phyloP scores from a whole-genome alignment of 2,888 invertebrate genomes.

The Ichneumon xanthorius region DNA sequence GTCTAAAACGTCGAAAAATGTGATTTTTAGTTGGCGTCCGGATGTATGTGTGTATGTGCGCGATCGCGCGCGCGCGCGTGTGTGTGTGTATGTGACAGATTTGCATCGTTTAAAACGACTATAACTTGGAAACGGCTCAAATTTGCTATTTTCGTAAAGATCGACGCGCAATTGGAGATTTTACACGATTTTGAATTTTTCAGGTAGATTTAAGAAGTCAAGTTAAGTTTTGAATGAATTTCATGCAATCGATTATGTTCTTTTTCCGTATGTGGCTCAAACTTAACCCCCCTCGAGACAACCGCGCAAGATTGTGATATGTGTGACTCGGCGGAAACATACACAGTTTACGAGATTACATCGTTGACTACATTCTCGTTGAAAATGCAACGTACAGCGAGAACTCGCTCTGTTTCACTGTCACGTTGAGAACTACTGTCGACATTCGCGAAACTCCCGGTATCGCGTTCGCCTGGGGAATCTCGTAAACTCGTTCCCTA shows the following conservation, averaged over 20 bases:
- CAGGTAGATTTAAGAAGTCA: neutral
- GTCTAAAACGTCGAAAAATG: too few species aligned
- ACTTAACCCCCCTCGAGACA: neutral
- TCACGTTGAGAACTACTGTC: constrained; percentile 13
- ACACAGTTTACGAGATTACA: neutral
- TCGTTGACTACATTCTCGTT: constrained; percentile 1
- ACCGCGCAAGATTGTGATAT: neutral
- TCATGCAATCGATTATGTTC: neutral
- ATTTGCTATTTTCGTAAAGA: too few species aligned
- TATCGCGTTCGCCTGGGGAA: constrained; percentile 8
- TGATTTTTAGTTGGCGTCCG: too few species aligned
- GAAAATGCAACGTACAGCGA: neutral
- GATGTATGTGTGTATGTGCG: too few species aligned
- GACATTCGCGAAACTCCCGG: constrained; percentile 13
- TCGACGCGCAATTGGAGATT: too few species aligned
- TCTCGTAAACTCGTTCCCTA: constrained; percentile 20
- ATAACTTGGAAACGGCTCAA: too few species aligned
- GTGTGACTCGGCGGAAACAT: neutral
- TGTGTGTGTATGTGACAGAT: too few species aligned
- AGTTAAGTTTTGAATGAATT: too few species aligned
- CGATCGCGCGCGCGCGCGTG: too few species aligned
- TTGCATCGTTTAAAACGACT: too few species aligned
- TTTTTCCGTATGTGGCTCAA: neutral
- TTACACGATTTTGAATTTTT: too few species aligned
- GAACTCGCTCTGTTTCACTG: neutral